Evolutionary conservation across 53 echinoderm and acorn worm genomes (phyloP), one percentile per base, ranked within the genome.

Genomic region (Apostichopus leukothele): DNA sequence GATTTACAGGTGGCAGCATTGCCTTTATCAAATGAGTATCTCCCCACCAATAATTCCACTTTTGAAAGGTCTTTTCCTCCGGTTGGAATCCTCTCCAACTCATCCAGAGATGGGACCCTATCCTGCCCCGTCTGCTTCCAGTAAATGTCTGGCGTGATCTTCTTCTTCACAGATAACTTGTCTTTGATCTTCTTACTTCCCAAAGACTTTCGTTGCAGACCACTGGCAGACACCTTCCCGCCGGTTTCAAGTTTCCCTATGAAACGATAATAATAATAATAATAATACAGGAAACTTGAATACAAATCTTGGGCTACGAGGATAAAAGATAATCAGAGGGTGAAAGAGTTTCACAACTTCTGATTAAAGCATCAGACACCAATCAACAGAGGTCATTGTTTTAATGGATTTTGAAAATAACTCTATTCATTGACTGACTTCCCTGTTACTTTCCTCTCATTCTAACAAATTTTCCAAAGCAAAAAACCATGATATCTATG

Each of bases 71-170:
- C 77, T 52, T 76, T 76, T 21, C 77, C 75, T 51, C 18, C 20
- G 7, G 77, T 76, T 52, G 50, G 50, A 16, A 85, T 85, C 13
- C 67, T 67, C 66, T 85, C 85, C 22, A 85, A 59, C 60, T 85
- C 85, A 67, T 85, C 85, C 16, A 85, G 13, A 27, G 85, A 85
- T 5, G 85, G 85, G 1, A 85, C 85, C 50, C 85, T 63, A 12
- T 85, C 85, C 66, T 85, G 85, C 12, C 85, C 85, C 6, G 85
- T 85, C 66, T 85, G 85, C 67, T 85, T 85, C 85, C 85, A 85
- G 67, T 85, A 85, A 26, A 85, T 67, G 50, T 85, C 85, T 12
- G 85, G 85, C 14, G 85, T 85, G 67, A 85, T 85, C 27, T 85
- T 85, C 85, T 85, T 85, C 66, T 85, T 85, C 1, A 50, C 84